These are phyloP conservation scores for Heterohyrax brucei DNA, from an alignment of 2,797 vertebrate genomes.

Conservation along the genomic window DNA sequence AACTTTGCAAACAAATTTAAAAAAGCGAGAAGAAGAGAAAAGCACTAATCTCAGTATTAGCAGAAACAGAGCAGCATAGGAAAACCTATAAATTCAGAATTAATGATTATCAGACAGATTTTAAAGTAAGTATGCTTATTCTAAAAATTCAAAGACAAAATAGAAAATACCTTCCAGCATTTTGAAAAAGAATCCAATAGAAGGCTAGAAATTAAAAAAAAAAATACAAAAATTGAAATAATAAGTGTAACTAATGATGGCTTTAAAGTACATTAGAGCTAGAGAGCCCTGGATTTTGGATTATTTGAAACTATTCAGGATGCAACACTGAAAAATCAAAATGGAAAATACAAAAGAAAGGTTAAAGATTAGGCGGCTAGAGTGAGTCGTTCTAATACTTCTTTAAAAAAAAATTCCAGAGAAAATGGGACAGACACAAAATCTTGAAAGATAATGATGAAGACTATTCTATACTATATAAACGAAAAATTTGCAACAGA, in stretches of 20 bases:
- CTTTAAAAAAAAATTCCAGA: not conserved
- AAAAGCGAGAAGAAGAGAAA: not conserved
- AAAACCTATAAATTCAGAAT: not conserved
- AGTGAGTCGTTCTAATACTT: not conserved
- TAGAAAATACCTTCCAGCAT: not conserved
- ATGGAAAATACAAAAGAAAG: not conserved
- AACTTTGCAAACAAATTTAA: not conserved
- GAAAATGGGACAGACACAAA: not conserved
- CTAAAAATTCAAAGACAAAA: not conserved
- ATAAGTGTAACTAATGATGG: not conserved
- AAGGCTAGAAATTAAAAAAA: not conserved
- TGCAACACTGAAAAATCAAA: not conserved
- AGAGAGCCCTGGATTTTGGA: not conserved
- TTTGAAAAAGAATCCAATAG: not conserved
- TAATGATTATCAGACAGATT: not conserved
- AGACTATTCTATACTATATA: not conserved
- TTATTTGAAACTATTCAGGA: not conserved
- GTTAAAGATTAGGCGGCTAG: not conserved
- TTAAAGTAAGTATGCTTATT: not conserved
- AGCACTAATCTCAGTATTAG: not conserved
- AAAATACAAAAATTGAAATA: constrained; percentile 13
- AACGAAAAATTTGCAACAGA: not conserved
- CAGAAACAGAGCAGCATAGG: not conserved
- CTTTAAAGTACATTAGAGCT: not conserved
- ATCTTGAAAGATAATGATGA: not conserved